A percentile compares a stretch with the other conserved stretches of the same genome.
Conservation (phyloP, 2,113 vertebrate species). For the Elephantulus edwardii region DNA sequence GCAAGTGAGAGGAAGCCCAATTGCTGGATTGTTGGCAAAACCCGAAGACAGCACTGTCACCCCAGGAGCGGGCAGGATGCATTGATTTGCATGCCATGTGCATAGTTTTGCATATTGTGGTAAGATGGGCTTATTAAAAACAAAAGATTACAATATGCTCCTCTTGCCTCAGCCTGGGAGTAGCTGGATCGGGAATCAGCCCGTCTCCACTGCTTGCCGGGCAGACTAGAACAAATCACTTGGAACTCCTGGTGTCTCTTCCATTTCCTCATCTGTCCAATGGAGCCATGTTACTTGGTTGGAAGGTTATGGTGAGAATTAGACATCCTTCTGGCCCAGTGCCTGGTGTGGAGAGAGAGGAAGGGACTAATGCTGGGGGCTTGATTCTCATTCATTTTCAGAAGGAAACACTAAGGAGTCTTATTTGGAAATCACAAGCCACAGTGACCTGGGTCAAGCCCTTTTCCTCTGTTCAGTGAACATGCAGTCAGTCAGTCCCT, state of each 20-base stretch:
- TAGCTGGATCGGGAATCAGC: neutral
- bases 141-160: conserved; percentile 42
- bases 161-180: conserved; percentile 24
- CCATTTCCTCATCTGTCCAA: conserved; percentile 15
- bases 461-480: neutral
- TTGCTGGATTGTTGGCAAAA: conserved; percentile 13
- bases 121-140: conserved; percentile 62
- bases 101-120: conserved; percentile 66
- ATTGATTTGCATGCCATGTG: conserved; percentile 53
- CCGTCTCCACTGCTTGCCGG: neutral
- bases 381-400: conserved; percentile 11
- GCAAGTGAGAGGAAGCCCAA: neutral
- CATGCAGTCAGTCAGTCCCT: neutral
- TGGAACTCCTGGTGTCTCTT: neutral
- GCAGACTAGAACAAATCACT: neutral
- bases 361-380: neutral
- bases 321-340: neutral
- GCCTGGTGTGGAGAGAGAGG: neutral
- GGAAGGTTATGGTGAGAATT: neutral
- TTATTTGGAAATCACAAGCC: neutral
- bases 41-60: conserved; percentile 7
- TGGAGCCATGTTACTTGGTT: neutral
- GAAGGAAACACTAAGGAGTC: conserved; percentile 3
- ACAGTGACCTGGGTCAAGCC: neutral
- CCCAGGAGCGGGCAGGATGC: conserved; percentile 11